Base-by-base conservation (phyloP, 2,888 invertebrate genomes). In the Meghimatium bilineatum region DNA sequence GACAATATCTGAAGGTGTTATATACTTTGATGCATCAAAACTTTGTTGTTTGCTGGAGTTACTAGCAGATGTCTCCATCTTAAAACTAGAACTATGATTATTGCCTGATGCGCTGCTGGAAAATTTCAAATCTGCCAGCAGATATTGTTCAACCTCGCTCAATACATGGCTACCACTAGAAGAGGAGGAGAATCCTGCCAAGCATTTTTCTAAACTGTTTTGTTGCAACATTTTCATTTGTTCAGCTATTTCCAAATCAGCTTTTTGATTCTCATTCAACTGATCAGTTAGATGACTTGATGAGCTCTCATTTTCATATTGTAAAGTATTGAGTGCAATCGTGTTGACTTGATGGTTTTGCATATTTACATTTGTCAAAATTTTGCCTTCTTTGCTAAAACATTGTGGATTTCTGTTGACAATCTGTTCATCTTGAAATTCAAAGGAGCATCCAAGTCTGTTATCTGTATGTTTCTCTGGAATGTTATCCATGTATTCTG, bases 201-300 rank as follows among this genome's bases (percentile, higher is more conserved):
- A 32, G 1, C 26, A 20, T 66, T 63, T 77, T 36, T 77, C 77
- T 36, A 77, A 6, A 60, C 77, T 77, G 29, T 36, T 63, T n/a
- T 78, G 66, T n/a, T 66, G n/a, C 20, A 66, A 10, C 14, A 56
- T 14, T n/a, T 66, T 63, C 67, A 78, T 14, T 12, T 66, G 5
- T 66, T 78, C 66, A 44, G 38, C 66, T 32, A 78, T 78, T 23
- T 17, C 78, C 66, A 66, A 38, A 67, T 78, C 78, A 32, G 78
- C 78, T 44, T 66, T 36, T 34, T 44, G 20, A 17, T 44, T 78
- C 20, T 78, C 78, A 66, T 66, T 17, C 63, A 67, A 10, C 1
- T 60, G 44, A 20, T 29, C 23, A 23, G 34, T 36, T 8, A n/a
- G 29, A 36, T 44, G 49, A 49, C 44, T 44, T 44, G 72, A 23